Evolutionary conservation across 35 echinoderm and acorn worm species (phyloP).

Genomic region (Diadema setosum): DNA sequence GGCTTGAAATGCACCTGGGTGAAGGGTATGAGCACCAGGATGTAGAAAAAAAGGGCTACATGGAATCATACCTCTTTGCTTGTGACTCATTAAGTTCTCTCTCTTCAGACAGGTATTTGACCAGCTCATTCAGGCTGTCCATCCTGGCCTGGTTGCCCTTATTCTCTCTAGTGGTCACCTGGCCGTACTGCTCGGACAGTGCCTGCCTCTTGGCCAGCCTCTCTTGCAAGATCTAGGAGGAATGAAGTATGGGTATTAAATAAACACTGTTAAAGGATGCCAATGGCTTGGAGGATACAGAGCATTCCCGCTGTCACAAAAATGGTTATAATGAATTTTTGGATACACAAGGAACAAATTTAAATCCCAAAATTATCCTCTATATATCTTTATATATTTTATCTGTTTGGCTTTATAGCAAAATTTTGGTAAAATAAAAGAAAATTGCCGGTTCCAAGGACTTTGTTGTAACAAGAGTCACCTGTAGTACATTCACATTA

Average conservation of each 20-base stretch:
- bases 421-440: no score
- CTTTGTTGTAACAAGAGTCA: no score
- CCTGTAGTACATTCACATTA: no score
- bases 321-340: no score
- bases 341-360: no score
- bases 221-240: conserved; percentile 75
- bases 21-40: neutral
- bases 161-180: conserved; percentile 31
- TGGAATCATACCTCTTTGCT: conserved; percentile 74
- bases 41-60: neutral
- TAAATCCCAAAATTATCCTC: no score
- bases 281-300: no score
- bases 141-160: conserved; percentile 33
- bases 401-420: no score
- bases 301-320: no score
- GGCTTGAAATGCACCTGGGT: neutral
- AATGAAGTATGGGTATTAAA: neutral
- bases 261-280: no score
- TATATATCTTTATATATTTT: no score
- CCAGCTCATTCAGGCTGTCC: conserved; percentile 16
- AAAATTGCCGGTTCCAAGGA: no score
- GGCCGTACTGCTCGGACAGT: conserved; percentile 55
- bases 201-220: conserved; percentile 77
- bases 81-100: conserved; percentile 61
- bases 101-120: conserved; percentile 6